phyloP scores from a whole-genome alignment of 2,797 vertebrate species.

The Limosa lapponica region DNA sequence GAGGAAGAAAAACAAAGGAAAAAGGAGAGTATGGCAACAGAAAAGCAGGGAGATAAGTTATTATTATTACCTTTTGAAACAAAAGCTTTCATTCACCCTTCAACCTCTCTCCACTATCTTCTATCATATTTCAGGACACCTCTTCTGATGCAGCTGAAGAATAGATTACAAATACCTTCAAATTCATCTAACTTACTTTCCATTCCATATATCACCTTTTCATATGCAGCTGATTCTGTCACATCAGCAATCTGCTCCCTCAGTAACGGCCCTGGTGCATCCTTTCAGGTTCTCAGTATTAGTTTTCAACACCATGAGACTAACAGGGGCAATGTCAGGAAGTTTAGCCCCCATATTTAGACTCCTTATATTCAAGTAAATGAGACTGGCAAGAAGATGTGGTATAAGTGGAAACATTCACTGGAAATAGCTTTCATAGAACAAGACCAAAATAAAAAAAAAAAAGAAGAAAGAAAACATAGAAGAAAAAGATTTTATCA shows the following conservation, averaged over 20 bases:
- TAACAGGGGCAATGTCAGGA: neutral
- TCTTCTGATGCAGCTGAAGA: slow-evolving; percentile 36
- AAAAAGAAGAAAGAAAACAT: neutral
- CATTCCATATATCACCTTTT: slow-evolving; percentile 54
- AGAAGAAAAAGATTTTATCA: neutral
- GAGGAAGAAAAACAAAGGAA: neutral
- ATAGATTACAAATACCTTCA: slow-evolving; percentile 60
- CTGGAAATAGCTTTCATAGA: neutral
- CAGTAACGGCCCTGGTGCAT: neutral
- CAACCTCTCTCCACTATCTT: slow-evolving; percentile 30
- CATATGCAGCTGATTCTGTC: slow-evolving; percentile 24
- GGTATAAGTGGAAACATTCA: neutral
- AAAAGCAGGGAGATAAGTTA: slow-evolving; percentile 37
- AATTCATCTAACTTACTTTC: slow-evolving; percentile 66
- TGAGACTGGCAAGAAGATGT: neutral
- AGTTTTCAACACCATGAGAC: neutral
- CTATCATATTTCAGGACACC: slow-evolving; percentile 52
- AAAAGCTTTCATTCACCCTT: slow-evolving; percentile 64
- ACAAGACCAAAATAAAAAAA: neutral
- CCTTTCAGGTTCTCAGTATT: neutral
- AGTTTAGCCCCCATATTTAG: neutral
- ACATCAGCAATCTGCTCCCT: slow-evolving; percentile 36
- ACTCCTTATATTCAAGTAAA: neutral
- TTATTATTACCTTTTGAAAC: slow-evolving; percentile 63
- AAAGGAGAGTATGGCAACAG: neutral